phyloP scores from a whole-genome alignment of 1,140 invertebrate genomes.

The Drosophila tani region DNA sequence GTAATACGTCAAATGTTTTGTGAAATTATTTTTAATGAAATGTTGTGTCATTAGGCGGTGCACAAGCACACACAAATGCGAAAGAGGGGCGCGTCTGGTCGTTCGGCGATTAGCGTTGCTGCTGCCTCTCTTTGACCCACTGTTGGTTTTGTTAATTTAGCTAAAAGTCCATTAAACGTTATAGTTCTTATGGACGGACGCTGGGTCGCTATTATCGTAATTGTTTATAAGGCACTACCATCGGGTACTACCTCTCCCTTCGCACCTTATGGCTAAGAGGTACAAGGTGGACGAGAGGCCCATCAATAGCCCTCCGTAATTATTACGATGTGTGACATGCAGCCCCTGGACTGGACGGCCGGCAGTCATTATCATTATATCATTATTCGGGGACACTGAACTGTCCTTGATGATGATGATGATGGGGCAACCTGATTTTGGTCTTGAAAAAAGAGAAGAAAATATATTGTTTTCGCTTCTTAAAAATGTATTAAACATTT shows the following conservation, averaged over 20 bases:
- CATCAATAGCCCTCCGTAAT: constrained; percentile 58
- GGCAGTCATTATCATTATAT: constrained; percentile 68
- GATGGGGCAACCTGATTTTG: constrained; percentile 40
- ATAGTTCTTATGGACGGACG: constrained; percentile 63
- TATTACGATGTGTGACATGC: constrained; percentile 75
- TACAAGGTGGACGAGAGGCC: constrained; percentile 6
- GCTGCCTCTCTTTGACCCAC: constrained; percentile 14
- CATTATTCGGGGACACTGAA: constrained; percentile 32
- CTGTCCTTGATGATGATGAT: constrained; percentile 47
- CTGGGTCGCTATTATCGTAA: constrained; percentile 74
- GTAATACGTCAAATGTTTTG: constrained; percentile 80
- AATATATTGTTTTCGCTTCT: background rate
- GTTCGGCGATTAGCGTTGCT: constrained; percentile 49
- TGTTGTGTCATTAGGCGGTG: constrained; percentile 75
- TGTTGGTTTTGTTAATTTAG: constrained; percentile 78
- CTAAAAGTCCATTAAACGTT: constrained; percentile 80
- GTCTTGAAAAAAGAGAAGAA: too few relatives aligned
- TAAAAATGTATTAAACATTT: background rate
- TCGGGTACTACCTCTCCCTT: constrained; percentile 7
- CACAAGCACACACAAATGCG: constrained; percentile 7
- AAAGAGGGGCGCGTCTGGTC: constrained; percentile 69
- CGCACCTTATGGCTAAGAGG: constrained; percentile 30
- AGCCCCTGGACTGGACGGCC: constrained; percentile 15
- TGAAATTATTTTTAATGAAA: constrained; percentile 84
- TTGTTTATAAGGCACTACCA: constrained; percentile 56